Conservation (phyloP, 2,888 invertebrate species). For the Tetragonula carbonaria region DNA sequence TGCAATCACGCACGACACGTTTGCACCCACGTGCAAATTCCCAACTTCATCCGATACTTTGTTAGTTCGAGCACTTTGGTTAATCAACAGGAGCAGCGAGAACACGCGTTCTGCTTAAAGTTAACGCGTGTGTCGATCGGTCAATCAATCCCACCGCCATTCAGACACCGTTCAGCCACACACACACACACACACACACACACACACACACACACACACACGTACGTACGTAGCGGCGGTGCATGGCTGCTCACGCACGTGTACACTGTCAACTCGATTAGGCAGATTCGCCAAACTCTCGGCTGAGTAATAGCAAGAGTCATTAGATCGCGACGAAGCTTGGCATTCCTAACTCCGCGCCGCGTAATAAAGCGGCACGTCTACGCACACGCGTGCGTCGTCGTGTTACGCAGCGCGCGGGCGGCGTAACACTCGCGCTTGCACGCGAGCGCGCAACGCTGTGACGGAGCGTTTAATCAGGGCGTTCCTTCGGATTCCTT, state of each 20-base stretch:
- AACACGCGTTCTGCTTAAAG: constrained; percentile 40
- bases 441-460: background rate
- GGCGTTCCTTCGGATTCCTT: constrained; percentile 19
- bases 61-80: constrained; percentile 23
- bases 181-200: background rate
- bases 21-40: too few species aligned
- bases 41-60: background rate
- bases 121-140: constrained; percentile 64
- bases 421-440: background rate
- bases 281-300: constrained; percentile 59
- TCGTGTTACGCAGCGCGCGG: background rate
- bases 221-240: background rate
- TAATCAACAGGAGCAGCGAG: constrained; percentile 8
- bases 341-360: constrained; percentile 56
- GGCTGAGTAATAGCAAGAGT: constrained; percentile 55
- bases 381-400: background rate
- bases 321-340: constrained; percentile 64
- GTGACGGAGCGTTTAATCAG: constrained; percentile 41
- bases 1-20: background rate
- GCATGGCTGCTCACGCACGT: constrained; percentile 24
- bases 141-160: constrained; percentile 65
- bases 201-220: constrained; percentile 2
- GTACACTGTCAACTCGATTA: constrained; percentile 58
- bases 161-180: constrained; percentile 17
- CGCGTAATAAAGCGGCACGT: constrained; percentile 60